Base-by-base conservation (phyloP, 2,113 vertebrate species). In the Trichomycterus rosablanca region DNA sequence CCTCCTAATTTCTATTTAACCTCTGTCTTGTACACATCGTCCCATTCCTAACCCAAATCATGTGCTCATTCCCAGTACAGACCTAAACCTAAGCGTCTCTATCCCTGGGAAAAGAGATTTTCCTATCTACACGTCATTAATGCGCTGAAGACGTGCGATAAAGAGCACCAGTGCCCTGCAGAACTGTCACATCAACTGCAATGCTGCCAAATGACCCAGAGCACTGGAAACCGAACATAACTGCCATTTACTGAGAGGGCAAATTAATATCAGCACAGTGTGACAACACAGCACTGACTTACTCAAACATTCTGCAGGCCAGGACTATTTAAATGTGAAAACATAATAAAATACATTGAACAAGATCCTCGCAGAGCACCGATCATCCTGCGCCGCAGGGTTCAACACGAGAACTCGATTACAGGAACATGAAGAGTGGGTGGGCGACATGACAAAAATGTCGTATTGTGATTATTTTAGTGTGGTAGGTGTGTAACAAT, bases 81-180 rank as follows among this genome's bases (percentile, higher is more conserved):
- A 5, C 42, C 34, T 45, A 43, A 32, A 62, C 14, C 30, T 34
- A 34, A 34, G 42, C 30, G 51, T 49, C 34, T 42, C 15, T 39
- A 45, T 30, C 24, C 16, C 28, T 52, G 51, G 26, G 28, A 4
- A 37, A 35, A 20, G 56, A 63, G 55, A 67, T 67, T 53, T 59
- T 39, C 10, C 46, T 15, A 60, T 72, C 70, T 54, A 14, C 51
- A 52, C 44, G 42, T 48, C 45, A 53, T 53, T 72, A 58, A n/a
- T 28, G 60, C n/a, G 43, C 64, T 63, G 59, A 46, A 26, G 59
- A 39, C 44, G 24, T 23, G 15, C 23, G 49, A 46, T 26, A 67
- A 67, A 67, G 59, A 63, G 39, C 46, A 72, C 10, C 53, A 16
- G 32, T 57, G 64, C 46, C 70, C 64, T 58, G 54, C 42, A 56